Base-by-base conservation (phyloP, 2,888 invertebrate genomes). In the Drosophila ustulata region DNA sequence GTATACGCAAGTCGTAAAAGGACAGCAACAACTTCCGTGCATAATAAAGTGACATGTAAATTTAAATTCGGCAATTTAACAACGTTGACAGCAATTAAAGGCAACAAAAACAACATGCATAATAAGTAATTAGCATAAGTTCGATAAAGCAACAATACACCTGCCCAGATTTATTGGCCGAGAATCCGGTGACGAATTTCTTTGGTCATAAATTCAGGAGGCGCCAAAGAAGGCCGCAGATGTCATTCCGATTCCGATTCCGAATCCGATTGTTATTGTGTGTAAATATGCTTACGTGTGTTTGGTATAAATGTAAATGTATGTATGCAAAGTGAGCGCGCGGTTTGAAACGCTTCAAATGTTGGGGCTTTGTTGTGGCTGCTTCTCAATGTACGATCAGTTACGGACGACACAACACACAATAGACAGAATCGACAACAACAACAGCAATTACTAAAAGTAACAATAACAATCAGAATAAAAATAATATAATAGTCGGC, bases 261-360 rank as follows among this genome's bases (percentile, higher is more conserved):
- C 11, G 11, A 11, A 4, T 34, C 4, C 11, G 3, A 34, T 13
- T 25, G 32, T 46, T 32, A 32, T 18, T 41, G 49, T 32, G 9
- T 28, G 8, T 43, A 34, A 39, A 7, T 30, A 30, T 51, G 49
- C n/a, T 30, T 45, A 25, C 13, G 49, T 47, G 11, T 71, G 34
- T 30, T 11, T 3, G 23, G 23, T 46, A 9, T 47, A 56, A 47
- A 26, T 53, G 26, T 39, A 41, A 55, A 26, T 53, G 26, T 39
- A 34, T 37, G 39, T 25, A 46, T 66, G 71, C 55, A 66, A 75
- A 63, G 61, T 57, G 65, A 68, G 63, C 18, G 3, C 68, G 82
- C 70, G 78, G 37, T 57, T 85, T 51, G 66, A 82, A 80, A 64
- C 78, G 72, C 72, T 49, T 72, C 58, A 68, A 77, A 79, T 81